Evolutionary conservation across 1,140 invertebrate genomes (phyloP).

Genomic region (Daktulosphaira vitifoliae): DNA sequence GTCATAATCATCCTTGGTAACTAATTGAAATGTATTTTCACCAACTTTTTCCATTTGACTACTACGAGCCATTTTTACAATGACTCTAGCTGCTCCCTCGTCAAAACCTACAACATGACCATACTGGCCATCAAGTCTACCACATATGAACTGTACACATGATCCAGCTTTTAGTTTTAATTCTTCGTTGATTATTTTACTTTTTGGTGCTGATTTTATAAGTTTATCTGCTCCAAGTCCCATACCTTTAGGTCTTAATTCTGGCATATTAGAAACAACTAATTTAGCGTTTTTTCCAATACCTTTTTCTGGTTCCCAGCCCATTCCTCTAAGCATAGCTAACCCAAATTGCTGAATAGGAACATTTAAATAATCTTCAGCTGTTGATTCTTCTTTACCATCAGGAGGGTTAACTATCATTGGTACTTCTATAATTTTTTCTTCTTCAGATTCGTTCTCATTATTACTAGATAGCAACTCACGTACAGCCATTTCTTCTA

Average conservation of each 20-base stretch:
- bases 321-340: slow-evolving; percentile 91
- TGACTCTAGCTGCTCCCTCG: slow-evolving; percentile 69
- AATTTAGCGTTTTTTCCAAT: slow-evolving; percentile 49
- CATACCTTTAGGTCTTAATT: slow-evolving; percentile 75
- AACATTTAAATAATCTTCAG: slow-evolving; percentile 84
- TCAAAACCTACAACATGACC: slow-evolving; percentile 75
- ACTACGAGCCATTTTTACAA: slow-evolving; percentile 67
- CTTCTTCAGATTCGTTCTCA: slow-evolving; percentile 41
- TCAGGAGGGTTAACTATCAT: slow-evolving; percentile 46
- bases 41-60: slow-evolving; percentile 60
- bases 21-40: slow-evolving; percentile 66
- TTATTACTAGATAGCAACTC: slow-evolving; percentile 50
- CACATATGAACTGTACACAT: slow-evolving; percentile 62
- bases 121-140: slow-evolving; percentile 67
- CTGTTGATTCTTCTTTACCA: slow-evolving; percentile 57
- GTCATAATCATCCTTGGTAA: slow-evolving; percentile 66
- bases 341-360: slow-evolving; percentile 81
- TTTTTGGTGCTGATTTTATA: slow-evolving; percentile 46
- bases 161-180: slow-evolving; percentile 56
- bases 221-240: slow-evolving; percentile 80
- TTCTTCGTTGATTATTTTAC: slow-evolving; percentile 53
- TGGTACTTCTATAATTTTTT: slow-evolving; percentile 47
- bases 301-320: slow-evolving; percentile 70
- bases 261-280: slow-evolving; percentile 49
- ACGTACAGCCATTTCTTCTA: slow-evolving; percentile 48